A percentile compares a stretch with the other conserved stretches of the same genome.
phyloP scores from a whole-genome alignment of 1,140 invertebrate genomes.

The Pissodes strobi region DNA sequence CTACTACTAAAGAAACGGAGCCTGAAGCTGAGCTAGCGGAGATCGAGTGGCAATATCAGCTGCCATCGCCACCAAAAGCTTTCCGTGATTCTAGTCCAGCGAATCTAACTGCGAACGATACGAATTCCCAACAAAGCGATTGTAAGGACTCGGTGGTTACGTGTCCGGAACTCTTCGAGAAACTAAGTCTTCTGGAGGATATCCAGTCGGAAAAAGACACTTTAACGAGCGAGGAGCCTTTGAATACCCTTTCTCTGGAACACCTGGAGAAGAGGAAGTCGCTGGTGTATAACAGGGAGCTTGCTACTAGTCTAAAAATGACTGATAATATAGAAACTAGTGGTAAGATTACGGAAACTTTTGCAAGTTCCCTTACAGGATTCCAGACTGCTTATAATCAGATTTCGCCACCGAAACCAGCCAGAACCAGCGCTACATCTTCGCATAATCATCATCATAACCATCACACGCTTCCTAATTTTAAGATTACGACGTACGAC shows the following conservation, averaged over 20 bases:
- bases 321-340: conserved; percentile 35
- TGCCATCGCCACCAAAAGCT: conserved; percentile 67
- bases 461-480: conserved; percentile 48
- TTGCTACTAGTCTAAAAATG: conserved; percentile 54
- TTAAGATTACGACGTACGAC: conserved; percentile 55
- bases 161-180: conserved; percentile 53
- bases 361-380: conserved; percentile 19
- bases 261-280: conserved; percentile 53
- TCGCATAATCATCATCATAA: too few relatives aligned
- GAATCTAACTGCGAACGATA: conserved; percentile 42
- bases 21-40: conserved; percentile 32
- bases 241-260: conserved; percentile 51
- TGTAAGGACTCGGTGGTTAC: conserved; percentile 52
- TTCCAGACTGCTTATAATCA: conserved; percentile 21
- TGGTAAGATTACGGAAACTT: conserved; percentile 19
- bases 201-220: conserved; percentile 39
- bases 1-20: background rate
- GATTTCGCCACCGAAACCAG: conserved; percentile 16
- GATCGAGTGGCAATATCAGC: conserved; percentile 65
- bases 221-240: conserved; percentile 42
- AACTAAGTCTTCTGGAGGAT: conserved; percentile 47
- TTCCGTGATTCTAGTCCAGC: conserved; percentile 60
- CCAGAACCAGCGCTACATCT: background rate
- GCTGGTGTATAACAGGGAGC: conserved; percentile 53
- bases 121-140: conserved; percentile 34